Percentiles rank a stretch among this genome's conserved stretches.
phyloP scores from a whole-genome alignment of 2,888 invertebrate genomes.

The Orthosia gothica region DNA sequence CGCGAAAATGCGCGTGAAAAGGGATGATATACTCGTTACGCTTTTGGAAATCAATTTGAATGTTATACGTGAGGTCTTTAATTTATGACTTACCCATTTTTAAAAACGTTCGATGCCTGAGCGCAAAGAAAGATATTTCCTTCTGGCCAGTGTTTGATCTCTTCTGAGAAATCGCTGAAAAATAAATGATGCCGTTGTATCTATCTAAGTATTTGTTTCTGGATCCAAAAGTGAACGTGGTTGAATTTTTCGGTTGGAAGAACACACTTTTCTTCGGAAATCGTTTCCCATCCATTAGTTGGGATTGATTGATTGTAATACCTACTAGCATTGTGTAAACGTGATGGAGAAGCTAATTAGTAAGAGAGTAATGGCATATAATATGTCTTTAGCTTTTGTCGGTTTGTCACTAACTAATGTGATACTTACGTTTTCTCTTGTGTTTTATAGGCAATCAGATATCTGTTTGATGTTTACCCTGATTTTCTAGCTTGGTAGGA shows the following conservation, averaged over 20 bases:
- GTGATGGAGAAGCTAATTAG: constrained; percentile 41
- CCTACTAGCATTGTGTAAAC: constrained; percentile 27
- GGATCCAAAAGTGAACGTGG: constrained; percentile 31
- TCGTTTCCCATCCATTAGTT: constrained; percentile 41
- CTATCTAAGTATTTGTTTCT: constrained; percentile 25
- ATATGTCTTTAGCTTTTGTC: neutral
- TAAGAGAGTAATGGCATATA: constrained; percentile 23
- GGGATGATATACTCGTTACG: no score
- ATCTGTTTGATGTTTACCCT: neutral
- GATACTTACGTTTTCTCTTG: neutral
- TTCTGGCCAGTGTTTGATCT: constrained; percentile 4
- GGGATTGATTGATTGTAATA: constrained; percentile 31
- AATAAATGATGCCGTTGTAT: constrained; percentile 36
- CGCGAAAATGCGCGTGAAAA: no score
- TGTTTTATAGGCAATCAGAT: neutral
- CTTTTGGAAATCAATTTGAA: no score
- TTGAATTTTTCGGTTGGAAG: constrained; percentile 48
- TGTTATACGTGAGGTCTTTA: neutral
- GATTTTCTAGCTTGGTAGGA: neutral
- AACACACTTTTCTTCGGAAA: constrained; percentile 36
- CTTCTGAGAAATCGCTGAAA: neutral
- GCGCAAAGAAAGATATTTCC: neutral
- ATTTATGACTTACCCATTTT: no score
- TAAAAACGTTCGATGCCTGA: no score
- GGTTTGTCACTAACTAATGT: constrained; percentile 9